Evolutionary conservation across 2,888 invertebrate genomes (phyloP).

Genomic region (Elaeidobius kamerunicus): DNA sequence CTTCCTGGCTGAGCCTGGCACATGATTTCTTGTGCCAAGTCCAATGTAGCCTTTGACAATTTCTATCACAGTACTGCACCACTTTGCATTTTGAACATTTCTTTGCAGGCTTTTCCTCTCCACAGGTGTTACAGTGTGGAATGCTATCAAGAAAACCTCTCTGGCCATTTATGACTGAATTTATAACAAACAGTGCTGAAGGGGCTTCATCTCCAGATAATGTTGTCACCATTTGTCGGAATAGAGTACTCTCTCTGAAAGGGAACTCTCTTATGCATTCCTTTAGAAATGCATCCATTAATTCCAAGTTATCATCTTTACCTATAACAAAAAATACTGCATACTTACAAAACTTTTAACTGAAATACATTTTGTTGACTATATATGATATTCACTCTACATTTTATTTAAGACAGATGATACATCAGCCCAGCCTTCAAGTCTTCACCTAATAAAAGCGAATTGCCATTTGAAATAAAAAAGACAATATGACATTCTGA

Average conservation of each 20-base stretch:
- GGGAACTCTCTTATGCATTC: slow-evolving; percentile 89
- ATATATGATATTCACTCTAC: too few species aligned
- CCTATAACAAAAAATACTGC: slow-evolving; percentile 16
- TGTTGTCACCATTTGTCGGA: slow-evolving; percentile 79
- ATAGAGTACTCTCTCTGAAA: slow-evolving; percentile 83
- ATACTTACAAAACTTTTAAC: too few species aligned
- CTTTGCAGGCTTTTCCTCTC: slow-evolving; percentile 84
- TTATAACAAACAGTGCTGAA: slow-evolving; percentile 68
- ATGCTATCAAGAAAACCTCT: slow-evolving; percentile 69
- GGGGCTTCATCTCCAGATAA: slow-evolving; percentile 72
- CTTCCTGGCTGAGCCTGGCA: slow-evolving; percentile 54
- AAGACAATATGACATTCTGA: too few species aligned
- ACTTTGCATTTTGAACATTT: slow-evolving; percentile 94
- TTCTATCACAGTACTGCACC: slow-evolving; percentile 90
- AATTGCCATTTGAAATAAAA: too few species aligned
- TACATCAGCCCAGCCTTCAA: too few species aligned
- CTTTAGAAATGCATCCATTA: slow-evolving; percentile 72
- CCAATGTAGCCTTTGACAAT: slow-evolving; percentile 94
- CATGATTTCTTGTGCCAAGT: slow-evolving; percentile 87
- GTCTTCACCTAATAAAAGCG: too few species aligned
- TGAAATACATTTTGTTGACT: not conserved
- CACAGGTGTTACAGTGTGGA: slow-evolving; percentile 79
- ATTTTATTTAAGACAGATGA: too few species aligned
- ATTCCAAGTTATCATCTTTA: slow-evolving; percentile 61
- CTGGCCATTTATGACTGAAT: slow-evolving; percentile 84